These are phyloP conservation scores for Dasyurus viverrinus DNA, from an alignment of 2,113 vertebrate genomes.

Conservation along the genomic window DNA sequence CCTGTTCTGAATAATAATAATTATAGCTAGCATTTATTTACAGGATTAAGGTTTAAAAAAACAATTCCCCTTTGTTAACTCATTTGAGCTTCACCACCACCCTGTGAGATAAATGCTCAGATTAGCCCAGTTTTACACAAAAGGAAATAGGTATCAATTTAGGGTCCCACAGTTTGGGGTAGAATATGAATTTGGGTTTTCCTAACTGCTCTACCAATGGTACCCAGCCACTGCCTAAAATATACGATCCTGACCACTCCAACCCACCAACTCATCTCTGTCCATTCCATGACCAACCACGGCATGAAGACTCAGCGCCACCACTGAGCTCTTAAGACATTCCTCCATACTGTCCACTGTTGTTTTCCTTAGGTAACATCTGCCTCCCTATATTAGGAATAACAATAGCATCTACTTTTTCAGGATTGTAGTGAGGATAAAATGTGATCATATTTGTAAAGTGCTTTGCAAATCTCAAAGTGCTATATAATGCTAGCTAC, in stretches of 20 bases:
- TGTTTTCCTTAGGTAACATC: not conserved
- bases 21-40: not conserved
- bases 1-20: not conserved
- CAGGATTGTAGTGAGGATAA: not conserved
- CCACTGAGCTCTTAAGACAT: not conserved
- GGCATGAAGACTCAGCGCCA: accelerated
- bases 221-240: not conserved
- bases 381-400: not conserved
- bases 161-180: not conserved
- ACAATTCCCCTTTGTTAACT: not conserved
- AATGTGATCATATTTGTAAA: not conserved
- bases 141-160: not conserved
- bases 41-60: not conserved
- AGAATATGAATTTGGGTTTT: not conserved
- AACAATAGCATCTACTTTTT: not conserved
- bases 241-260: not conserved
- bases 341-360: not conserved
- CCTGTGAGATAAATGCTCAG: not conserved
- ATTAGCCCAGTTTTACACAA: not conserved
- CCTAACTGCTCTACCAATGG: not conserved
- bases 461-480: not conserved
- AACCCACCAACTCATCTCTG: not conserved
- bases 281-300: not conserved
- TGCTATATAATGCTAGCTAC: not conserved
- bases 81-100: not conserved